Base-by-base conservation (phyloP, 2,888 invertebrate species). In the Onthophagus sagittarius region DNA sequence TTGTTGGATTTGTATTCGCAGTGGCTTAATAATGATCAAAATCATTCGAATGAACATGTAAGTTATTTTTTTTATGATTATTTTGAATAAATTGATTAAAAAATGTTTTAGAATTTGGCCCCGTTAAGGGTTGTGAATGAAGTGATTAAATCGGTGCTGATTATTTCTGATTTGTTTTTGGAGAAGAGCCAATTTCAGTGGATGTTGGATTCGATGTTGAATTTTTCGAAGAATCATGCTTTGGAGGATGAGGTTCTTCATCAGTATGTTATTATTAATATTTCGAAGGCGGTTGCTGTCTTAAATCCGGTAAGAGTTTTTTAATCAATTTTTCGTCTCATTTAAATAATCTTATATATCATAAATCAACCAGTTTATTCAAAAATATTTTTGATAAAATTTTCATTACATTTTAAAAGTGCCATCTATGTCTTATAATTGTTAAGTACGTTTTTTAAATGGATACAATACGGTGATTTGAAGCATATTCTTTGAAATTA, bases 1-100 rank as follows among this genome's bases (percentile, higher is more conserved):
- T 88, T 98, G 14, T 90, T 97, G 83, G 98, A 98, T 84, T 90
- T 98, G 39, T 96, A 95, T 78, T 90, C 94, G 0, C 95, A 96
- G 73, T 91, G 93, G 89, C 84, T 91, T 75, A 86, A 88, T 71
- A 86, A 88, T 9, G 86, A 87, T 79, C 89, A 90, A 79, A 84
- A 83, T 14, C 23, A 39, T 13, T 15, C 13, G 2, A 23, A 11
- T n/a, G n/a, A 13, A 15, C 15, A 15, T 13, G 62, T 71, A 11
- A n/a, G 62, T 71, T n/a, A 62, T 62, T n/a, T n/a, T n/a, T n/a
- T n/a, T 23, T 62, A 11, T 23, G n/a, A 71, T 62, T 13, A 62
- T 14, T 67, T 67, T 2, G 3, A 13, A 23, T 23, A 23, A 15
- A 4, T 53, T 53, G 6, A 11, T 11, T 53, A 9, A 53, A 33